A percentile compares a stretch with the other conserved stretches of the same genome.
Conservation (phyloP, 2,797 vertebrate species). For the Eutrigla gurnardus region DNA sequence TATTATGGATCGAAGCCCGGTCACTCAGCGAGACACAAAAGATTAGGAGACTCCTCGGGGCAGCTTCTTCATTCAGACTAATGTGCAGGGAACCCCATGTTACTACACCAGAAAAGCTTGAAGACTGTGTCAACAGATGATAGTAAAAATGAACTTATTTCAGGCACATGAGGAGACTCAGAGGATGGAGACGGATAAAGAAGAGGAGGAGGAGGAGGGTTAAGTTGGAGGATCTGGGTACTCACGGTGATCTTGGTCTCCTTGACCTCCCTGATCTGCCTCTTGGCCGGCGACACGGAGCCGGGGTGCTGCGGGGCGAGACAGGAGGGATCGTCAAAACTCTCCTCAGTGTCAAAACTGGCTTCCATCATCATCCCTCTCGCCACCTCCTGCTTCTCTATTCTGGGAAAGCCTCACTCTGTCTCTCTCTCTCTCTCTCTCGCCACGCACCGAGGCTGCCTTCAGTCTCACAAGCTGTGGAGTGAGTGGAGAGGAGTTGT, state of each 20-base stretch:
- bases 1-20: constrained; percentile 6
- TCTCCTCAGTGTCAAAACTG: constrained; percentile 90
- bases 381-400: constrained; percentile 72
- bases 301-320: constrained; percentile 91
- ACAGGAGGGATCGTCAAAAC: constrained; percentile 89
- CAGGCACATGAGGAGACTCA: not conserved
- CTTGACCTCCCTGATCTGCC: constrained; percentile 90
- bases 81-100: constrained; percentile 30
- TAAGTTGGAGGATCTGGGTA: constrained; percentile 49
- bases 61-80: constrained; percentile 43
- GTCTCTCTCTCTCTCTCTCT: constrained; percentile 23
- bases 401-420: constrained; percentile 65
- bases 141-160: constrained; percentile 14
- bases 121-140: constrained; percentile 43
- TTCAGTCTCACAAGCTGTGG: constrained; percentile 67
- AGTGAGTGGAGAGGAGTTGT: constrained; percentile 71
- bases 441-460: constrained; percentile 60
- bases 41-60: constrained; percentile 6
- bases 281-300: constrained; percentile 89
- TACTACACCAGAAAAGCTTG: constrained; percentile 22
- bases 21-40: constrained; percentile 2
- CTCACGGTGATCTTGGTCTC: constrained; percentile 93
- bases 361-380: constrained; percentile 81
- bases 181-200: constrained; percentile 14
- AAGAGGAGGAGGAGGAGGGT: constrained; percentile 1